These are phyloP conservation scores for Lamellibrachia luymesi DNA, from an alignment of 1,140 invertebrate species.

Conservation along the genomic window DNA sequence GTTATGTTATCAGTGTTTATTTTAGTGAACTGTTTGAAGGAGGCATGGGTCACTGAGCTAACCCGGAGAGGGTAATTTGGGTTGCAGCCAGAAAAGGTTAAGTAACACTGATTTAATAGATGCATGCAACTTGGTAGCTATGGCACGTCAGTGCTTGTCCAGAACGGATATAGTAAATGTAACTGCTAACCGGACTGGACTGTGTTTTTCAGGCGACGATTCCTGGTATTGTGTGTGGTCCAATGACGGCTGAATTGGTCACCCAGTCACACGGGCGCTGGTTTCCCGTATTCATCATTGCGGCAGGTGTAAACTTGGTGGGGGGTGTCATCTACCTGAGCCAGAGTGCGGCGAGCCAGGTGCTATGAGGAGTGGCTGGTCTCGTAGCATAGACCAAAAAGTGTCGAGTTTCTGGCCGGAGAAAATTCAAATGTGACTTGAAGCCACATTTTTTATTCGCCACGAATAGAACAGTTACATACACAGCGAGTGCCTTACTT, in stretches of 20 bases:
- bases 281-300: conserved; percentile 75
- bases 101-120: too few species aligned
- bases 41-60: too few species aligned
- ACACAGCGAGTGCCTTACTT: neutral
- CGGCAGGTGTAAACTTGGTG: conserved; percentile 74
- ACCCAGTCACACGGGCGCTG: conserved; percentile 71
- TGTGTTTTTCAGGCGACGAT: conserved; percentile 67
- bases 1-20: too few species aligned
- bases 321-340: conserved; percentile 75
- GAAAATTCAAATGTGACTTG: neutral
- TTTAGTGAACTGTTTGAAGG: too few species aligned
- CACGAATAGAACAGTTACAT: neutral
- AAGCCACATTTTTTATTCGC: neutral
- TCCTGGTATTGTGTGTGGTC: conserved; percentile 77
- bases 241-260: conserved; percentile 74
- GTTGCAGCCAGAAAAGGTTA: too few species aligned
- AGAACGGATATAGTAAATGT: neutral
- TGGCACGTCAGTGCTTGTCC: neutral
- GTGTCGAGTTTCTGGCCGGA: neutral
- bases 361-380: conserved; percentile 44
- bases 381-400: neutral
- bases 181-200: neutral
- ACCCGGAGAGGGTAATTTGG: too few species aligned
- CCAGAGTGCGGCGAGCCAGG: conserved; percentile 72
- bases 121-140: too few species aligned